phyloP scores from a whole-genome alignment of 2,888 invertebrate species.

The Plemyria rubiginata region DNA sequence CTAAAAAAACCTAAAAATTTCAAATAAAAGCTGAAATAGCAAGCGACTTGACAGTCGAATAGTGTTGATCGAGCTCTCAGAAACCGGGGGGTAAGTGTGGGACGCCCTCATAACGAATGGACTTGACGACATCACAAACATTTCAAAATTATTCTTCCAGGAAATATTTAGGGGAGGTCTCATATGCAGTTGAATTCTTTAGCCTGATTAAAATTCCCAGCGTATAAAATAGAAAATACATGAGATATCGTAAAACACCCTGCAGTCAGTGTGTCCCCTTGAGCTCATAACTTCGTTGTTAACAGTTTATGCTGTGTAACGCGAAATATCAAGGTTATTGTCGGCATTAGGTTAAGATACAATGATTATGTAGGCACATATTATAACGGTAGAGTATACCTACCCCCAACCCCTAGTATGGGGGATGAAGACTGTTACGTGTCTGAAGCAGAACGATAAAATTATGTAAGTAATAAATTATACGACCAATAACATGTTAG shows the following conservation, averaged over 20 bases:
- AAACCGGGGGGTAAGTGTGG: too few relatives aligned
- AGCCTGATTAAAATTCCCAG: too few relatives aligned
- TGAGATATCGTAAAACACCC: background rate
- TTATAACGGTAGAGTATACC: conserved; percentile 15
- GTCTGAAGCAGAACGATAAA: conserved; percentile 10
- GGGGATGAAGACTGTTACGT: conserved; percentile 4
- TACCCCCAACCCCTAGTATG: conserved; percentile 7
- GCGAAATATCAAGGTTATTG: conserved; percentile 35
- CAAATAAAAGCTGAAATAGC: too few relatives aligned
- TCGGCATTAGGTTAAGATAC: conserved; percentile 23
- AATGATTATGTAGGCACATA: conserved; percentile 21
- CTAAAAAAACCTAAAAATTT: too few relatives aligned
- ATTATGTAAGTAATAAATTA: conserved; percentile 13
- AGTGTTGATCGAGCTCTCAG: too few relatives aligned
- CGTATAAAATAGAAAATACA: background rate
- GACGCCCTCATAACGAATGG: too few relatives aligned
- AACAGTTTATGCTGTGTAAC: conserved; percentile 38
- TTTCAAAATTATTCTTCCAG: too few relatives aligned
- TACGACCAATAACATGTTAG: conserved; percentile 7
- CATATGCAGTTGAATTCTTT: too few relatives aligned
- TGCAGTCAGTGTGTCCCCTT: conserved; percentile 13
- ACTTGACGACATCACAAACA: too few relatives aligned
- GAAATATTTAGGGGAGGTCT: too few relatives aligned
- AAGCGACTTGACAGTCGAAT: too few relatives aligned
- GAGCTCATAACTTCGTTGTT: conserved; percentile 33